Percentiles rank a stretch among this genome's conserved stretches.
Evolutionary conservation across 2,113 vertebrate species (phyloP).

Genomic region (Podarcis raffonei): DNA sequence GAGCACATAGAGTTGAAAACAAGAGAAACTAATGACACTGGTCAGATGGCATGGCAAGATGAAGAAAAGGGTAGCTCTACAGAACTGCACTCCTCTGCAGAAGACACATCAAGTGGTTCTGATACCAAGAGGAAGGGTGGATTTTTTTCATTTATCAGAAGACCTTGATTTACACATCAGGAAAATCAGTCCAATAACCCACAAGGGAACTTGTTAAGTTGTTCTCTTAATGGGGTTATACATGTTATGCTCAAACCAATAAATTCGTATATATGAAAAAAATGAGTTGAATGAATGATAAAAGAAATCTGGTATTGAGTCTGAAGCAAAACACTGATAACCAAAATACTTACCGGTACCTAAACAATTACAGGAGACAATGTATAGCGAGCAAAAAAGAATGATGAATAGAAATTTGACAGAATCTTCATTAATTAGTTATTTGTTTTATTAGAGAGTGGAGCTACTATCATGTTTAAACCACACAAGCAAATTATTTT

Average conservation of each 20-base stretch:
- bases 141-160: constrained; percentile 10
- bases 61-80: neutral
- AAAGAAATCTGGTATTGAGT: neutral
- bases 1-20: constrained; percentile 1
- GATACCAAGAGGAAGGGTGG: constrained; percentile 14
- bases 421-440: neutral
- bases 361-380: neutral
- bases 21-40: neutral
- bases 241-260: constrained; percentile 21
- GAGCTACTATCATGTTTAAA: neutral
- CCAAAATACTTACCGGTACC: neutral
- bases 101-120: constrained; percentile 25
- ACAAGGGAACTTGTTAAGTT: neutral
- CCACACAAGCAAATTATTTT: neutral
- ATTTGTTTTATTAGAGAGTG: neutral
- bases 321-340: neutral
- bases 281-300: neutral
- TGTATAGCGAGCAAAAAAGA: neutral
- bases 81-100: constrained; percentile 15
- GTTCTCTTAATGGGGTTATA: neutral
- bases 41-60: neutral
- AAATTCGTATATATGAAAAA: constrained; percentile 23
- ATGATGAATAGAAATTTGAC: neutral
- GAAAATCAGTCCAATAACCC: neutral
- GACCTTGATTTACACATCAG: neutral